Evolutionary conservation across 2,888 invertebrate genomes (phyloP), one percentile per base, ranked within the genome.

Genomic region (Sthenelais limicola): DNA sequence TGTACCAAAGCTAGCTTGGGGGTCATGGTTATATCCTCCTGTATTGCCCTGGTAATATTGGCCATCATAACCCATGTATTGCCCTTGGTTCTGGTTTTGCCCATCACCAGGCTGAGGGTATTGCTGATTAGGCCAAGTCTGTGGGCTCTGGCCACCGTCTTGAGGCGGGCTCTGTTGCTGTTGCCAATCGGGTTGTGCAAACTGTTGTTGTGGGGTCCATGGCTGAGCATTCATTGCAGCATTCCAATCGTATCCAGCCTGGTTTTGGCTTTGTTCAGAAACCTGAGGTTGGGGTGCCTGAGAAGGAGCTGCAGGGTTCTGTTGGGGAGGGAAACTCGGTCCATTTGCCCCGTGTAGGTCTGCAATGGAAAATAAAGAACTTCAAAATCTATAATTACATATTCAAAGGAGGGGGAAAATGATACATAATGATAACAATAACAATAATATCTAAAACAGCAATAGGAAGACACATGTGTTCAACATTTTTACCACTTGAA

Each of bases 151-250:
- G n/a, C n/a, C n/a, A n/a, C n/a, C n/a, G n/a, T n/a, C n/a, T n/a
- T n/a, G n/a, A n/a, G n/a, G n/a, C n/a, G n/a, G n/a, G n/a, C n/a
- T 35, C 38, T 67, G 30, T n/a, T 67, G 26, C 48, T 67, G 67
- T 32, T 67, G 48, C 67, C 67, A 67, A 48, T 28, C 47, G 66
- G 4, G 21, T 1, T 3, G 12, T 35, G 38, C n/a, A 4, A n/a
- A n/a, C 66, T 43, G 48, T 21, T 43, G 67, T 28, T 67, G 47
- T 26, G 18, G 7, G 24, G 3, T 28, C 47, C 58, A 58, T 32
- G 35, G 67, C 47, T 47, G 48, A 43, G 43, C 9, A 15, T 43
- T 18, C 18, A 9, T 18, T 43, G 12, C 43, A 9, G 43, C 43
- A 30, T 30, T 48, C 67, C 30, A 28, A 5, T 24, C 48, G 26